Percentiles rank a stretch among this genome's conserved stretches.
Evolutionary conservation across 2,113 vertebrate genomes (phyloP).

Genomic region (Procavia capensis): DNA sequence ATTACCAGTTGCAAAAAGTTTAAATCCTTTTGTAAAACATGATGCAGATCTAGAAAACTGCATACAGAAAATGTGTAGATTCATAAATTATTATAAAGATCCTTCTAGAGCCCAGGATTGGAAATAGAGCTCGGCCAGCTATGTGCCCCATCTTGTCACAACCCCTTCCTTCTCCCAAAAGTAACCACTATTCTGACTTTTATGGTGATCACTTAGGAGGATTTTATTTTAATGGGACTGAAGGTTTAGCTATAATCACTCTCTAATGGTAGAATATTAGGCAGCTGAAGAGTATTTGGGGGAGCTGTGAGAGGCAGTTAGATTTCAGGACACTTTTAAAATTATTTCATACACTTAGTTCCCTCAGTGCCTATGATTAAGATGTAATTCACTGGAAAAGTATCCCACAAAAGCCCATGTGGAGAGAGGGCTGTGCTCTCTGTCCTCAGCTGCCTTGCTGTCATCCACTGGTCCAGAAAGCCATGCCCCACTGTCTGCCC

Average conservation of each 20-base stretch:
- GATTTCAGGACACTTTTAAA: conserved; percentile 51
- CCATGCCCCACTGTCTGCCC: neutral
- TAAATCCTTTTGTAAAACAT: conserved; percentile 31
- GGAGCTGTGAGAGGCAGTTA: neutral
- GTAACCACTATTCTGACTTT: conserved; percentile 33
- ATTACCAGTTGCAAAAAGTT: neutral
- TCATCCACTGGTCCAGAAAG: conserved; percentile 7
- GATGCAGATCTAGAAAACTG: conserved; percentile 29
- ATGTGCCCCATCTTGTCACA: neutral
- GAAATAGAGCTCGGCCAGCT: conserved; percentile 21
- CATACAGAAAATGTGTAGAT: neutral
- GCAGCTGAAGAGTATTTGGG: neutral
- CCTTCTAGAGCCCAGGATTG: neutral
- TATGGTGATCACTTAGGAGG: conserved; percentile 57
- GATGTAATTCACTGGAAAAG: neutral
- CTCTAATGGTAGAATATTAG: conserved; percentile 62
- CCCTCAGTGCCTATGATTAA: conserved; percentile 22
- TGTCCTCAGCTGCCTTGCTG: neutral
- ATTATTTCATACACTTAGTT: conserved; percentile 30
- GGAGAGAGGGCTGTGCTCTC: neutral
- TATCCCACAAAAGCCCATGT: neutral
- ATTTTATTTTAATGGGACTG: conserved; percentile 71
- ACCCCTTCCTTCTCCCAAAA: neutral
- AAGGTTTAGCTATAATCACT: conserved; percentile 69
- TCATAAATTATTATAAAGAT: neutral